A percentile compares a stretch with the other conserved stretches of the same genome.
phyloP scores from a whole-genome alignment of 2,888 invertebrate genomes.

The Elgonia sp. region DNA sequence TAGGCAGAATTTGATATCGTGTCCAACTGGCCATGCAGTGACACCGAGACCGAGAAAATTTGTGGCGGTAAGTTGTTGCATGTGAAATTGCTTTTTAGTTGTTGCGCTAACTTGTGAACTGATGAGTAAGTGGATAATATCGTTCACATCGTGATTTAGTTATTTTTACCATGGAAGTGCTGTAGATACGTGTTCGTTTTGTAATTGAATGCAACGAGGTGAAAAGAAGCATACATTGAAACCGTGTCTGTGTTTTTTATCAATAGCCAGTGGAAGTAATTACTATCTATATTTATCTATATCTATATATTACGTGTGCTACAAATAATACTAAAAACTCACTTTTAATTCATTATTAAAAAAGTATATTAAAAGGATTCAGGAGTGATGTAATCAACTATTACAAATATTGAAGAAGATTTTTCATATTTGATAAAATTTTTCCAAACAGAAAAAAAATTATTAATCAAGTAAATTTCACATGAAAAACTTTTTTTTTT shows the following conservation, averaged over 20 bases:
- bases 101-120: conserved; percentile 69
- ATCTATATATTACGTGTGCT: conserved; percentile 41
- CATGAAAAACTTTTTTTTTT: no score
- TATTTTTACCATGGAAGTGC: conserved; percentile 60
- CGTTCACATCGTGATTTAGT: conserved; percentile 62
- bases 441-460: no score
- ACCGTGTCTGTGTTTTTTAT: conserved; percentile 54
- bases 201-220: conserved; percentile 63
- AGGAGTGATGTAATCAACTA: not conserved
- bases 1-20: conserved; percentile 56
- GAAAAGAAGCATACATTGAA: conserved; percentile 57
- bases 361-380: not conserved
- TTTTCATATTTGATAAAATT: no score
- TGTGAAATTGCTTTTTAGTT: conserved; percentile 72
- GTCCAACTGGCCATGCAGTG: conserved; percentile 53
- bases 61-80: conserved; percentile 69
- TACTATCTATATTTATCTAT: conserved; percentile 31
- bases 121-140: conserved; percentile 67
- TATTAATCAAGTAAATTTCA: no score
- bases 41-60: conserved; percentile 44
- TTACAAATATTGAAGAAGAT: no score
- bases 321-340: conserved; percentile 1
- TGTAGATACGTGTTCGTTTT: conserved; percentile 69
- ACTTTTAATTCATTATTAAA: not conserved
- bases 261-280: conserved; percentile 55